These are phyloP conservation scores for Danio albolineatus DNA, from an alignment of 2,797 vertebrate genomes.

Conservation along the genomic window DNA sequence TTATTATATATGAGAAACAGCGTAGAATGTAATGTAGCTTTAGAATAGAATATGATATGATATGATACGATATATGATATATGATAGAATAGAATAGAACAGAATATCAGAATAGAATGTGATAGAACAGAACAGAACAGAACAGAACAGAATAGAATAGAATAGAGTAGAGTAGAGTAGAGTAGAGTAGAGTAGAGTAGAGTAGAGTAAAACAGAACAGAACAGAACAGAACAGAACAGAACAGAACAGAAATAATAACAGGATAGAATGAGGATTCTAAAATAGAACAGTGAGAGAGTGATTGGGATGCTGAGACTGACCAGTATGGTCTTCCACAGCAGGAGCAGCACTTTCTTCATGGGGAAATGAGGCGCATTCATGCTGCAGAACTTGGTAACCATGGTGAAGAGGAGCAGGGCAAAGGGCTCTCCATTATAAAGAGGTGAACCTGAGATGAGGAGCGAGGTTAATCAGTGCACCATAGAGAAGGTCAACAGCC, in stretches of 20 bases:
- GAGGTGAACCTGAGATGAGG: slow-evolving; percentile 81
- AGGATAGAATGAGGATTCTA: not conserved
- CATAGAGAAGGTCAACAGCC: slow-evolving; percentile 37
- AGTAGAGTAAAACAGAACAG: no score
- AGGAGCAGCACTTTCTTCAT: slow-evolving; percentile 96
- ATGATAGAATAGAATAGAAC: not conserved
- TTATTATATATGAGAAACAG: no score
- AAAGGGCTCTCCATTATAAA: slow-evolving; percentile 90
- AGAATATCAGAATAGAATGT: not conserved
- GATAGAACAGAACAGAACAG: not conserved
- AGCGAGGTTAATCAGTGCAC: slow-evolving; percentile 35
- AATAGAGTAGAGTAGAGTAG: no score
- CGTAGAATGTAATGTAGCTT: not conserved
- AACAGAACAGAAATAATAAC: not conserved
- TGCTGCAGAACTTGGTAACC: slow-evolving; percentile 97
- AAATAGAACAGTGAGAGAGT: not conserved
- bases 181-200: no score
- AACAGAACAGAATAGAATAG: not conserved
- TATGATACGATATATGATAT: not conserved
- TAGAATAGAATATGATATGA: not conserved
- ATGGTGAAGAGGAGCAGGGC: slow-evolving; percentile 93
- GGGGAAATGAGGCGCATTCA: slow-evolving; percentile 92
- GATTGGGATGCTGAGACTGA: slow-evolving; percentile 66
- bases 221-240: not conserved
- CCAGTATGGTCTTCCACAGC: slow-evolving; percentile 95